A percentile compares a stretch with the other conserved stretches of the same genome.
phyloP scores from a whole-genome alignment of 92 coral and sea anemone species.

The Isaurus tuberculatus region DNA sequence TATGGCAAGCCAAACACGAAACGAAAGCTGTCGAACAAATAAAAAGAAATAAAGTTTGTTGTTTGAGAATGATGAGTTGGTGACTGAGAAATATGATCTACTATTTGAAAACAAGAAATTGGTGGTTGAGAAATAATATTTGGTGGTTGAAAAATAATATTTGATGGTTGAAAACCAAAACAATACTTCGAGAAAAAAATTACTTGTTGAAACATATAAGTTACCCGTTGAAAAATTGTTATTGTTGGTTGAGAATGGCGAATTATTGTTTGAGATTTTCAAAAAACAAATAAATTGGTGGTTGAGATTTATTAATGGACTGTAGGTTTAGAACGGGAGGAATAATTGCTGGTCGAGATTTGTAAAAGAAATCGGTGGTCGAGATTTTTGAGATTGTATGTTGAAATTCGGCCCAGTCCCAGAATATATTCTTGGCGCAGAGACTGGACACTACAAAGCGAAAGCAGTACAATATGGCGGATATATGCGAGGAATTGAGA shows the following conservation, averaged over 20 bases:
- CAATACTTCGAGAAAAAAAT: not conserved
- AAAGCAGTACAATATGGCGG: constrained; percentile 11
- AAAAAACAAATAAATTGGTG: constrained; percentile 1
- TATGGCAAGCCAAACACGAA: no score
- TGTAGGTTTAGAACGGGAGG: not conserved
- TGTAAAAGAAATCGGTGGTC: not conserved
- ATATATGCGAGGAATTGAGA: not conserved
- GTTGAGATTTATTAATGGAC: constrained; percentile 16
- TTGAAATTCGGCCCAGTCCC: constrained; percentile 14
- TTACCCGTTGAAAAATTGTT: not conserved
- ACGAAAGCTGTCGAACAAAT: no score
- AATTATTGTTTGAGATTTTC: constrained; percentile 11
- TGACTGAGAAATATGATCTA: no score
- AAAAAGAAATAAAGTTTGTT: no score
- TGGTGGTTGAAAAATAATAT: no score
- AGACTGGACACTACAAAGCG: constrained; percentile 13
- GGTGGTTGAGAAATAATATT: no score
- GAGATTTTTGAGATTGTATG: no score
- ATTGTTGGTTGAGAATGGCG: constrained; percentile 23
- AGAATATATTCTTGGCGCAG: constrained; percentile 2
- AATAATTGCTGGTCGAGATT: not conserved
- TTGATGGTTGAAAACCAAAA: not conserved
- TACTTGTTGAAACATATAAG: not conserved
- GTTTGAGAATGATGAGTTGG: no score
- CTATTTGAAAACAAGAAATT: no score